Evolutionary conservation across 37 sponge, comb jelly and placozoan species (phyloP).

Genomic region (Halichondria panicea): DNA sequence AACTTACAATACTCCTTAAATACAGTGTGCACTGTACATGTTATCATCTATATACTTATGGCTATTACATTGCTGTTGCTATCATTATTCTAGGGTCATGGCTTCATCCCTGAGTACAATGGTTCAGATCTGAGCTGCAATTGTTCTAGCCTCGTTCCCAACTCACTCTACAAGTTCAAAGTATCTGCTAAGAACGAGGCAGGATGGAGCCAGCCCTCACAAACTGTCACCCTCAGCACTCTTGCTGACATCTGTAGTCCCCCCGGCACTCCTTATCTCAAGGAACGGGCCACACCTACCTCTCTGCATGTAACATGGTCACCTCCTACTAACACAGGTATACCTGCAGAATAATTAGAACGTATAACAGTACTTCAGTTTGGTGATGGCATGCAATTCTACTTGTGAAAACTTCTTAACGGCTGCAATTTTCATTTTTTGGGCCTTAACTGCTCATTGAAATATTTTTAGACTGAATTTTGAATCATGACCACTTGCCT

Average conservation of each 20-base stretch:
- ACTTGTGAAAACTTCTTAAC: no score
- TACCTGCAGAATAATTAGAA: no score
- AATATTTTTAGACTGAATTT: no score
- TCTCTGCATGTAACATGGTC: constrained; percentile 40
- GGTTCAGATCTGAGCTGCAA: constrained; percentile 33
- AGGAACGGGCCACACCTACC: constrained; percentile 22
- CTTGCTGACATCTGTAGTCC: constrained; percentile 34
- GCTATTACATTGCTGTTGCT: not conserved
- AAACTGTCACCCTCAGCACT: constrained; percentile 26
- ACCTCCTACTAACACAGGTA: constrained; percentile 19
- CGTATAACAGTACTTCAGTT: no score
- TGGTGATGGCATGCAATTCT: no score
- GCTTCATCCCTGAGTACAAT: constrained; percentile 66
- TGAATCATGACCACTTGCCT: no score
- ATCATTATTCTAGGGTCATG: constrained; percentile 58
- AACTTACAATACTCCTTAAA: no score
- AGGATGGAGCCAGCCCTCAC: constrained; percentile 34
- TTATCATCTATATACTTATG: not conserved
- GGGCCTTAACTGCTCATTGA: no score
- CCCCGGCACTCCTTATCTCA: constrained; percentile 18
- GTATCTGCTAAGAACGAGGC: constrained; percentile 48
- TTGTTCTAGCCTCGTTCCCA: constrained; percentile 37
- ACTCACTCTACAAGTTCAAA: constrained; percentile 44
- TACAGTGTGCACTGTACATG: not conserved
- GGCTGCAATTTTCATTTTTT: no score